Evolutionary conservation across 2,888 invertebrate species (phyloP), one percentile per base, ranked within the genome.

Genomic region (Caenorhabditis sp.): DNA sequence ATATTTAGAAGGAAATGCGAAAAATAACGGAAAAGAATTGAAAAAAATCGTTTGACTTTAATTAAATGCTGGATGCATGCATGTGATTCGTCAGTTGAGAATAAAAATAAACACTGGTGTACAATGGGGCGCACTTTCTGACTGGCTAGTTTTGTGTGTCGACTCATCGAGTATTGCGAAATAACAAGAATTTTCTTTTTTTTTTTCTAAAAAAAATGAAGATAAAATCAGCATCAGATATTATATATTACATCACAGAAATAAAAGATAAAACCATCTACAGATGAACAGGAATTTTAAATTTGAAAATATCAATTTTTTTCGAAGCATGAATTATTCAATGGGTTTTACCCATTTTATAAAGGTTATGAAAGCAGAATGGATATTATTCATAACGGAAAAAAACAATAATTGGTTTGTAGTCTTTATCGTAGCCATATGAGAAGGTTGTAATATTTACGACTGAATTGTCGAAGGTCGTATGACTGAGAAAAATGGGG

Each of bases 101-200:
- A 43, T 43, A 43, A 43, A 43, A 12, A 43, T 43, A 27, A 53
- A 63, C 50, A 14, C 21, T 49, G 25, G 49, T 26, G 43, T 53
- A 25, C 70, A 31, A 31, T 59, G 38, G 70, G 25, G 70, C 70
- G 70, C 70, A 25, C 43, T 66, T 70, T 50, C 66, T 38, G 36
- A 36, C 57, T 50, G 21, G 4, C 20, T 23, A 21, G 8, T 52
- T 17, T 43, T 31, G 31, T 43, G 5, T 43, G 43, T 43, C 17
- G 43, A 43, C 43, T 43, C 43, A 43, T 31, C 10, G 5, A 52
- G 21, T 21, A 38, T 59, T 36, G 38, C 38, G 59, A 60, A 60
- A 60, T 60, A 17, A n/a, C 26, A 4, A 59, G 21, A 43, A 43
- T 3, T 14, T 7, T 43, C n/a, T 25, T 53, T 4, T 53, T 53